These are phyloP conservation scores for Leucopsar rothschildi DNA, from an alignment of 2,113 vertebrate species.

Conservation along the genomic window DNA sequence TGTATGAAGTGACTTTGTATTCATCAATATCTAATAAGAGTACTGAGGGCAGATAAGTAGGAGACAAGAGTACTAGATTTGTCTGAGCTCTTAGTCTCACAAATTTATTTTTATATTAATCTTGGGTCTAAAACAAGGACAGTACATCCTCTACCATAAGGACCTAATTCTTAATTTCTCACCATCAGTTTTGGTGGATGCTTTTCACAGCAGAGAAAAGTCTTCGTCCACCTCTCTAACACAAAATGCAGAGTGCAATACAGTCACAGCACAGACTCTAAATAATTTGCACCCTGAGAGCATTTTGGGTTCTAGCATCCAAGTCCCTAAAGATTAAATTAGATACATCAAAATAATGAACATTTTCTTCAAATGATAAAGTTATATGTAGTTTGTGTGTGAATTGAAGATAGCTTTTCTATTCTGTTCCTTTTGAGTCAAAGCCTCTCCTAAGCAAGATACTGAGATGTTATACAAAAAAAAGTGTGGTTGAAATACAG, in stretches of 20 bases:
- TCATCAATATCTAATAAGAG: neutral
- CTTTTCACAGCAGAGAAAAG: neutral
- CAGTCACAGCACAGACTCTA: neutral
- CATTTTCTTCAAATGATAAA: neutral
- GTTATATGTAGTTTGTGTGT: neutral
- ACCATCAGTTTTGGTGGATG: neutral
- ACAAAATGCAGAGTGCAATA: neutral
- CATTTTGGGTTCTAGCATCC: neutral
- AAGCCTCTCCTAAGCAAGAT: neutral
- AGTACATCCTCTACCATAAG: neutral
- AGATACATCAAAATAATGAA: neutral
- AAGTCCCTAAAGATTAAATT: neutral
- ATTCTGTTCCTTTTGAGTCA: neutral
- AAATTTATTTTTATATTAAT: neutral
- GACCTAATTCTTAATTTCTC: neutral
- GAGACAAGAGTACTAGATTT: neutral
- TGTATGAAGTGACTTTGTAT: accelerated
- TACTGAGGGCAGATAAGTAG: neutral
- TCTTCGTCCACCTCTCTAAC: neutral
- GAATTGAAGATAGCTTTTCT: neutral
- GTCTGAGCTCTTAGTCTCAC: neutral
- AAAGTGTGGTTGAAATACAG: neutral
- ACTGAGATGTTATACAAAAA: neutral
- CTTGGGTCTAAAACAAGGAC: neutral
- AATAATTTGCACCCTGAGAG: neutral